Evolutionary conservation across 2,797 vertebrate genomes (phyloP), one percentile per base, ranked within the genome.

Genomic region (Alauda arvensis): DNA sequence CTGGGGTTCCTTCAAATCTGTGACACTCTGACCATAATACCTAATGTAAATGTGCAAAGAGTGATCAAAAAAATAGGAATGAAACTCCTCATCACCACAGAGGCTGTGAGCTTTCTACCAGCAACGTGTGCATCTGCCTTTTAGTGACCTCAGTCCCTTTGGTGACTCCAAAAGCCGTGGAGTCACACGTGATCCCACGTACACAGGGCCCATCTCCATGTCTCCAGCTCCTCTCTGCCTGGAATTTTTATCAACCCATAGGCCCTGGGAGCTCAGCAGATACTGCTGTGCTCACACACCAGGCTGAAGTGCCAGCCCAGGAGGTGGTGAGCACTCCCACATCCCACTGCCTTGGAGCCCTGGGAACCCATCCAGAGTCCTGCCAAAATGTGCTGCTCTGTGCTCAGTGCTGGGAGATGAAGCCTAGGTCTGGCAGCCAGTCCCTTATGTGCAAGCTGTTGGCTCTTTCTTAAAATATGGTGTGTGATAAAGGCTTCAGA

Each of bases 171-270:
- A 42, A 59, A 34, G n/a, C 43, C 20, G 26, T 34, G 43, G n/a
- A 70, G 17, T 63, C 45, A 37, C 1, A 4, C 0, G 0, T 40
- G 74, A 65, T 65, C 25, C 24, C 69, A 52, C 1, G 1, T 3
- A 23, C 8, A 16, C 6, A 34, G 28, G 23, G 68, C 18, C 33
- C n/a, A 40, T 20, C n/a, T 56, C 76, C 14, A 3, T 4, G 1
- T 43, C 55, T 40, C 52, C 60, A 72, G 59, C 45, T 60, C 39
- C 31, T 66, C 49, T 69, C 63, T 48, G 12, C n/a, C n/a, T 33
- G 3, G 7, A 81, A 23, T 68, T 87, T 69, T 59, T 53, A 63
- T 10, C 55, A 67, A 15, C 8, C 28, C 33, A 1, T 2, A 49
- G 76, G 51, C 42, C 57, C 5, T 21, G 7, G 10, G 28, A 77